Evolutionary conservation across 2,113 vertebrate genomes (phyloP).

Genomic region (Marcusenius ussheri): DNA sequence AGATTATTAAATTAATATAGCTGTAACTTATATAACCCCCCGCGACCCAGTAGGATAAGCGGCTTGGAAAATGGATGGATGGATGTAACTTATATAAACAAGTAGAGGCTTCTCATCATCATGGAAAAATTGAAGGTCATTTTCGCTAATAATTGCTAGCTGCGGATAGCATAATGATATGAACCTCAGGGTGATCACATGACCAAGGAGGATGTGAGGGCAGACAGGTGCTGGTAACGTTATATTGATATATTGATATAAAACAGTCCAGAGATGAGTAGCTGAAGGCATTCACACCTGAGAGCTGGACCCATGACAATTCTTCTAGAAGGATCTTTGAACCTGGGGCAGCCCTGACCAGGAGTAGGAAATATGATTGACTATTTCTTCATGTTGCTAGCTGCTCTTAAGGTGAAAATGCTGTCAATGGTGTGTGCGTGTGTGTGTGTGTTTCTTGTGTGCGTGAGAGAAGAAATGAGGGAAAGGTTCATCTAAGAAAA

Average conservation of each 20-base stretch:
- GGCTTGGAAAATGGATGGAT: too few relatives aligned
- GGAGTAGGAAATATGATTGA: neutral
- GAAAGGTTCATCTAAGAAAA: neutral
- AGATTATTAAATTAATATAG: neutral
- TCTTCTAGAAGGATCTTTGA: neutral
- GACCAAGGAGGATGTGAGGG: neutral
- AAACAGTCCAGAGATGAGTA: neutral
- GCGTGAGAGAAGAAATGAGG: neutral
- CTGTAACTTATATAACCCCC: neutral
- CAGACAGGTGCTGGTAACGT: neutral
- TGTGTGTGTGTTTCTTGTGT: neutral
- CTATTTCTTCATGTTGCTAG: neutral
- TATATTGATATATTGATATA: neutral
- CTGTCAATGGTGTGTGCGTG: neutral
- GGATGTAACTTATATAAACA: neutral
- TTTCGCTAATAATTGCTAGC: neutral
- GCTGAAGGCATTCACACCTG: neutral
- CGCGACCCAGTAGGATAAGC: too few relatives aligned
- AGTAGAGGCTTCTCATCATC: neutral
- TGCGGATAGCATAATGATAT: neutral
- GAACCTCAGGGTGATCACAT: neutral
- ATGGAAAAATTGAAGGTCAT: neutral
- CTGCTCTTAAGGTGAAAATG: neutral
- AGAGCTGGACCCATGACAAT: neutral
- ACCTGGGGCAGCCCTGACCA: neutral